Evolutionary conservation across 2,888 invertebrate species (phyloP), one percentile per base, ranked within the genome.

Genomic region (Mechanitis mazaeus): DNA sequence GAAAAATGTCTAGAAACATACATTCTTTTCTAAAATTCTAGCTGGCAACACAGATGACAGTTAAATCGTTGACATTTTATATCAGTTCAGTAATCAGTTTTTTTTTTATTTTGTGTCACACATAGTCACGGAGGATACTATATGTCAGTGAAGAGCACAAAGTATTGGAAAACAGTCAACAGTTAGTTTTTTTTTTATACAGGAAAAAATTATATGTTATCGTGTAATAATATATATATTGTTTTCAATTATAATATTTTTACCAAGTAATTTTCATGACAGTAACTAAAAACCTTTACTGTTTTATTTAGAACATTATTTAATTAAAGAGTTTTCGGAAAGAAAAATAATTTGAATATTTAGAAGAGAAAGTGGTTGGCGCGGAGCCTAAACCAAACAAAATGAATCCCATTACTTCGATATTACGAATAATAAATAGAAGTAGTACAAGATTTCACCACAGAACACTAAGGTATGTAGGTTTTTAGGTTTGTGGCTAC

Each of bases 331-430:
- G 31, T 0, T 31, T 31, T 31, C 31, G 11, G 3, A 50, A 9
- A 31, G 28, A 47, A 11, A 9, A 47, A 50, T 31, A 54, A 46
- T 5, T 56, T 47, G 35, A 62, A 47, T 55, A 33, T 45, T 56
- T 46, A 38, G 47, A n/a, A 61, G 68, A 67, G 68, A 67, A 67
- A 67, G 68, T 65, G 55, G 60, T 67, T 67, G 68, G 63, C 64
- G 67, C 64, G 65, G 47, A 67, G 50, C 54, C 61, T 59, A 56
- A 61, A 61, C 55, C 12, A 35, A 55, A 20, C 35, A 60, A n/a
- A 57, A 60, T 64, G 64, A 65, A 63, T 61, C 54, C 56, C 9
- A 55, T 56, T 45, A 65, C 55, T 28, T 54, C 54, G 38, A 50
- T 65, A 54, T 57, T 60, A 50, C 54, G 57, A 47, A 64, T 59